A percentile compares a stretch with the other conserved stretches of the same genome.
Conservation (phyloP, 1,140 invertebrate species). For the Cyclargus thomasi region DNA sequence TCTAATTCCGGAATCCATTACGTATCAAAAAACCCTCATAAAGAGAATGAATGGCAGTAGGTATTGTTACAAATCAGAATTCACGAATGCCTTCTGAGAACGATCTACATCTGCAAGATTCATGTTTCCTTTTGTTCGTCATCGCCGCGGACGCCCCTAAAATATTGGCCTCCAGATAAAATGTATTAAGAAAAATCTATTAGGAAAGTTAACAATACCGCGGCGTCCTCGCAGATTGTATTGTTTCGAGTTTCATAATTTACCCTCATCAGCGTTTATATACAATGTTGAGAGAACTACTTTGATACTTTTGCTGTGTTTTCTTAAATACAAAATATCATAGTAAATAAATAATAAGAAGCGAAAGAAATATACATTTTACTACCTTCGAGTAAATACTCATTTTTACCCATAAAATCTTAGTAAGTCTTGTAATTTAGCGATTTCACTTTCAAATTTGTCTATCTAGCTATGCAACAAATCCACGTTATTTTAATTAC, state of each 20-base stretch:
- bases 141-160: not conserved
- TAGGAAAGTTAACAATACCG: constrained; percentile 11
- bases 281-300: not conserved
- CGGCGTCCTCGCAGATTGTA: not conserved
- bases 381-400: too few relatives aligned
- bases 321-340: too few relatives aligned
- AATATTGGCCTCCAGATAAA: constrained; percentile 13
- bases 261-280: not conserved
- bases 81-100: constrained; percentile 6
- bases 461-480: too few relatives aligned
- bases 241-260: not conserved
- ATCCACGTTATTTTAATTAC: too few relatives aligned
- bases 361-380: too few relatives aligned
- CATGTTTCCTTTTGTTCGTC: constrained; percentile 6
- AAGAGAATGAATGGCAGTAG: not conserved
- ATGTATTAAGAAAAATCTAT: constrained; percentile 15
- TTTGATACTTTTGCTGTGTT: too few relatives aligned
- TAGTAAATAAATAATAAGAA: too few relatives aligned
- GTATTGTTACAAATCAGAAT: constrained; percentile 3
- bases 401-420: too few relatives aligned
- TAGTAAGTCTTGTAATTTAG: too few relatives aligned
- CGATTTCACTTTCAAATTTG: too few relatives aligned
- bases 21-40: not conserved
- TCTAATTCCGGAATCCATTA: not conserved
- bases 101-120: constrained; percentile 11